phyloP scores from a whole-genome alignment of 2,888 invertebrate species.

The Lissonota sp. region DNA sequence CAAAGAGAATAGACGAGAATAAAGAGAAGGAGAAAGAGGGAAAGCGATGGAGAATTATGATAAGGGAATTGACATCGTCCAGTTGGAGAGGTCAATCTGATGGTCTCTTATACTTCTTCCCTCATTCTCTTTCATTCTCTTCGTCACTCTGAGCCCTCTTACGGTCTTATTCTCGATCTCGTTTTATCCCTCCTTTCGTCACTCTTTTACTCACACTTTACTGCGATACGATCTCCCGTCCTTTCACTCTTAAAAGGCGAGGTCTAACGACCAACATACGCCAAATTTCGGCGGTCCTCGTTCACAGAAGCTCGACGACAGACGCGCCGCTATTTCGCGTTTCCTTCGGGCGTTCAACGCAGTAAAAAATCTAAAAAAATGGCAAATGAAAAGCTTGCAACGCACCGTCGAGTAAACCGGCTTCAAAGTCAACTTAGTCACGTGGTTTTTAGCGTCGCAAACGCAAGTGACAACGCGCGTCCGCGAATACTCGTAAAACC shows the following conservation, averaged over 20 bases:
- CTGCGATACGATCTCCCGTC: slow-evolving; percentile 43
- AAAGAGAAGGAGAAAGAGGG: slow-evolving; percentile 17
- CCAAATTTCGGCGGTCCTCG: neutral
- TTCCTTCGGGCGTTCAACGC: no score
- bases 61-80: slow-evolving; percentile 78
- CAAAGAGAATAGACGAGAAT: neutral
- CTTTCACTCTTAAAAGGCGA: slow-evolving; percentile 34
- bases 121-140: slow-evolving; percentile 59
- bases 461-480: slow-evolving; percentile 30
- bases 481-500: neutral
- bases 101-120: slow-evolving; percentile 75
- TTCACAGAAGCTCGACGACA: slow-evolving; percentile 66
- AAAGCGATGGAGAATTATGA: slow-evolving; percentile 71
- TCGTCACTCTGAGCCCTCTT: slow-evolving; percentile 54
- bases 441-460: neutral
- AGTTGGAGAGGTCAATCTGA: slow-evolving; percentile 74
- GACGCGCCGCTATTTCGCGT: slow-evolving; percentile 66
- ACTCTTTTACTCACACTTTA: slow-evolving; percentile 49
- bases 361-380: slow-evolving; percentile 4
- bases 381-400: slow-evolving; percentile 65
- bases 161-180: slow-evolving; percentile 21
- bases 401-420: slow-evolving; percentile 69
- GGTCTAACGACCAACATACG: slow-evolving; percentile 13
- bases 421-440: slow-evolving; percentile 52
- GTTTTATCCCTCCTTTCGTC: slow-evolving; percentile 26